Base-by-base conservation (phyloP, 2,113 vertebrate genomes). In the Loxodonta africana region DNA sequence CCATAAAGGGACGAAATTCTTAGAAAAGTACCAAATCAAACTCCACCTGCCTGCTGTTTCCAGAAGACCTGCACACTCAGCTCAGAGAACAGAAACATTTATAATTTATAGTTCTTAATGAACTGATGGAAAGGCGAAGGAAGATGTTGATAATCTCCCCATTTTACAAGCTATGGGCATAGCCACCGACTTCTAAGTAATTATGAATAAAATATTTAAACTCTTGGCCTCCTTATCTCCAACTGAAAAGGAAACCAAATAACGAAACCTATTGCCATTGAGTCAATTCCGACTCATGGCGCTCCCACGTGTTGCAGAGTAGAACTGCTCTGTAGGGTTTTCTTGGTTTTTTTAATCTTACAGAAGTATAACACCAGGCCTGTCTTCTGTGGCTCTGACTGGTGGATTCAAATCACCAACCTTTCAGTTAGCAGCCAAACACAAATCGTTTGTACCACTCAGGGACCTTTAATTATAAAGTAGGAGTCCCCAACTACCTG, bases 1-100 rank as follows among this genome's bases (percentile, higher is more conserved):
- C 76, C 94, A 95, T 96, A 90, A 94, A 90, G 51, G 65, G 51
- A 73, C 81, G 63, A 84, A 93, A 94, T 88, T 95, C 77, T 95
- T 91, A 83, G 51, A 94, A 90, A 96, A 97, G 77, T 69, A 85
- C 30, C 90, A 95, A 92, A 74, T 88, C 11, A 53, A 92, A 83
- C 84, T 60, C 84, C 84, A 97, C 89, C 93, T 87, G 67, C 83
- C 21, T 94, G 65, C 44, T 88, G 74, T 65, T 92, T 94, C 90
- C 92, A 95, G 63, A 91, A 90, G 84, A 82, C 78, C 28, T 97
- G 65, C 60, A 95, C 18, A 97, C 33, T 96, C 77, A 82, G 71
- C 80, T 73, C 41, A 62, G 83, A 62, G 67, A 51, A 69, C 26
- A 44, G 69, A 97, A 97, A 95, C 51, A 41, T 62, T 94, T 92